Evolutionary conservation across 64 coral and sea anemone genomes (phyloP), one percentile per base, ranked within the genome.

Genomic region (Platygyra sinensis): DNA sequence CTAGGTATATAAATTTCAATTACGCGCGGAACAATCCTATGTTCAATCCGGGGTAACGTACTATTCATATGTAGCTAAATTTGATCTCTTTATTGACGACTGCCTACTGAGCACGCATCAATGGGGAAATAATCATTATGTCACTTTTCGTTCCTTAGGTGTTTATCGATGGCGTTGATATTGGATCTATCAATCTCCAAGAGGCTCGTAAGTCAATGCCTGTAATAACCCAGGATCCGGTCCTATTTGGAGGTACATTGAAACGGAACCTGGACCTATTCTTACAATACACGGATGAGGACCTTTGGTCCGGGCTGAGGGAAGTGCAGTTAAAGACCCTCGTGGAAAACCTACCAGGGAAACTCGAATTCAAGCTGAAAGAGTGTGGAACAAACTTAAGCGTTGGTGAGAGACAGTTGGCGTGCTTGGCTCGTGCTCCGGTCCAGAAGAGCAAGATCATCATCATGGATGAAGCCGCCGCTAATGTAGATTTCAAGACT

Each of bases 381-480:
- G 83, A 86, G 42, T 72, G 38, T 29, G 83, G 83, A 72, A 10
- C 67, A 51, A 86, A 86, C 62, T 69, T 71, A 7, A 86, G 82
- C 16, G 61, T 86, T 42, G 82, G 82, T 24, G 82, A 72, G 19
- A 86, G 83, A 12, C 83, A 86, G 67, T 32, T 86, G 60, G 39
- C 79, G 61, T 89, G 75, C 31, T 27, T 89, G 64, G 83, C 83
- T 49, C 83, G 64, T 20, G 83, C 83, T 5, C 24, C 73, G 22
- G 64, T 86, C 17, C 83, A 86, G 36, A 86, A 36, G n/a, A 86
- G 72, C 39, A 86, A 86, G 72, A 57, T 86, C 62, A 86, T 86
- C 22, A 19, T 86, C 42, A 72, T n/a, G n/a, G n/a, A n/a, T n/a
- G n/a, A n/a, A n/a, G n/a, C n/a, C n/a, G n/a, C n/a, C n/a, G n/a